Evolutionary conservation across 2,113 vertebrate genomes (phyloP).

Genomic region (Engraulis encrasicolus): DNA sequence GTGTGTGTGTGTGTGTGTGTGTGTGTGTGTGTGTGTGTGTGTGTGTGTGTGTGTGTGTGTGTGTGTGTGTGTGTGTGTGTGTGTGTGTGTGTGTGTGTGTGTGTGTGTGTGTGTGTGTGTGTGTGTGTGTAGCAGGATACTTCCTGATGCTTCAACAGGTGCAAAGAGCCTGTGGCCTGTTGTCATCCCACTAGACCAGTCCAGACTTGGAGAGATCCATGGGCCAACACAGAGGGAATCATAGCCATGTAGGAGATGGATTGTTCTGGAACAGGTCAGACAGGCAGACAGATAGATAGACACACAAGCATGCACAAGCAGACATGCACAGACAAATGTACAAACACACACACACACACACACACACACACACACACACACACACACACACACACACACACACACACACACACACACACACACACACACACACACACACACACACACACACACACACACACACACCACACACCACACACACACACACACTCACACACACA

Average conservation of each 20-base stretch:
- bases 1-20: no score
- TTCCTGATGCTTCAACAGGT: no score
- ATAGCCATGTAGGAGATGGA: not conserved
- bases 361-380: not conserved
- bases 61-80: no score
- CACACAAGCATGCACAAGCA: not conserved
- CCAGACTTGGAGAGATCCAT: not conserved
- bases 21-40: no score
- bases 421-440: not conserved
- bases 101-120: no score
- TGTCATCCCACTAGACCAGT: not conserved
- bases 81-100: no score
- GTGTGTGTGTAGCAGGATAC: no score
- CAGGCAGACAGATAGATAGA: not conserved
- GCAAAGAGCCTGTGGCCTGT: slow-evolving; percentile 28
- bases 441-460: not conserved
- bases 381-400: not conserved
- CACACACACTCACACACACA: no score
- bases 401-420: not conserved
- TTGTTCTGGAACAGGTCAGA: not conserved
- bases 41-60: no score
- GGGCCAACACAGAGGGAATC: not conserved
- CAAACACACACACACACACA: slow-evolving; percentile 1
- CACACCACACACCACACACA: no score
- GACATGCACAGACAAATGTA: not conserved